Conservation (phyloP, 2,113 vertebrate species). For the Cryptotis parvus region DNA sequence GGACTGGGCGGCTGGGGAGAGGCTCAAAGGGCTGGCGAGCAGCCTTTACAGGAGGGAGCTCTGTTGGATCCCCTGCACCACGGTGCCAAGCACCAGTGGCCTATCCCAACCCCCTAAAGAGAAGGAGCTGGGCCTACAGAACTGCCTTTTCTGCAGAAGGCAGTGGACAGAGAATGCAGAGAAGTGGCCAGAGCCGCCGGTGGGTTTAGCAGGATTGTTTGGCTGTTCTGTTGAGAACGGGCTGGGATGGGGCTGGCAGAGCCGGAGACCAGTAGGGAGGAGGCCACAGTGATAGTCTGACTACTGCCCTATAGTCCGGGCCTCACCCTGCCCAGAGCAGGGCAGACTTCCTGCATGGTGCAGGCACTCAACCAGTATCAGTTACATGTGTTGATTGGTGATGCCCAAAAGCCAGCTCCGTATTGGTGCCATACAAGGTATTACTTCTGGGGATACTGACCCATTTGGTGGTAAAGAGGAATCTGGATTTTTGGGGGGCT, state of each 20-base stretch:
- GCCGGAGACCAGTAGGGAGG: neutral
- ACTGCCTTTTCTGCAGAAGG: neutral
- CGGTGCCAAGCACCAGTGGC: too few relatives aligned
- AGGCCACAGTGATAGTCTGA: accelerated
- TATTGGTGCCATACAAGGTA: neutral
- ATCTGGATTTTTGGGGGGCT: neutral
- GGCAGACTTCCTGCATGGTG: neutral
- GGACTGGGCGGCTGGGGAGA: neutral
- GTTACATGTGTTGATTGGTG: neutral
- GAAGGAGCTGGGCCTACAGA: neutral
- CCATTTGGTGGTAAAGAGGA: neutral
- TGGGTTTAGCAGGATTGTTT: neutral
- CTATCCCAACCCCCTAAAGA: too few relatives aligned
- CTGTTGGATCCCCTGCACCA: too few relatives aligned
- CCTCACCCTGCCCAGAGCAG: neutral
- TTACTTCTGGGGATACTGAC: neutral
- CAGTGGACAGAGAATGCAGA: neutral
- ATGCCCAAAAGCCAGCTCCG: neutral
- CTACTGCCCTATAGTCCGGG: neutral
- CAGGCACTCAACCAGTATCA: neutral
- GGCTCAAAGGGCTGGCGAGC: neutral
- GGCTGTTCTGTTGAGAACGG: neutral
- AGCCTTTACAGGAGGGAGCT: too few relatives aligned
- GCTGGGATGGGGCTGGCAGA: too few relatives aligned
- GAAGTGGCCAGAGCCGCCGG: neutral